A percentile compares a stretch with the other conserved stretches of the same genome.
Evolutionary conservation across 2,113 vertebrate species (phyloP).

Genomic region (Oreochromis spilurus): DNA sequence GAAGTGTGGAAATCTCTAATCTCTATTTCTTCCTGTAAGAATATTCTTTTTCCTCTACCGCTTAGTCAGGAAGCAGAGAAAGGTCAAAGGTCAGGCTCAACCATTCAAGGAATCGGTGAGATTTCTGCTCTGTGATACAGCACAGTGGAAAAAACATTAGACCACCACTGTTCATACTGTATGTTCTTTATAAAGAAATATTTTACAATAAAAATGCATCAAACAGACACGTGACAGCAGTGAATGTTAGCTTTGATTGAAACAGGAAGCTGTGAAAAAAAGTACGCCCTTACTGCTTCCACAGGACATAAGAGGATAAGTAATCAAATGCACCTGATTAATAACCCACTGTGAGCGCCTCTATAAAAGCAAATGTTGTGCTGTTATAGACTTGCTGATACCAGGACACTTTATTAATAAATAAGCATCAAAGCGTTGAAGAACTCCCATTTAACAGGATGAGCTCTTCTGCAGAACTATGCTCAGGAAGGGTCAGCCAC

Average conservation of each 20-base stretch:
- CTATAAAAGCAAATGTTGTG: not conserved
- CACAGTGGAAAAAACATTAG: not conserved
- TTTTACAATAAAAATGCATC: not conserved
- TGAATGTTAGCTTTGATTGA: not conserved
- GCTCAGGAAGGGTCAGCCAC: accelerated
- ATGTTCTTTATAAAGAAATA: not conserved
- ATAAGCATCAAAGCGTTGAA: not conserved
- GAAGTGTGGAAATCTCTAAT: not conserved
- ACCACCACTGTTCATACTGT: not conserved
- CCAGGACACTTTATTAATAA: not conserved
- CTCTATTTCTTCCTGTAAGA: constrained; percentile 9
- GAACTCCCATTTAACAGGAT: not conserved
- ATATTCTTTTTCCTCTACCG: not conserved
- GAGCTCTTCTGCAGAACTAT: not conserved
- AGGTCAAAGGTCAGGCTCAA: constrained; percentile 5
- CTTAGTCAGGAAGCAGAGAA: not conserved
- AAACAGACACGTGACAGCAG: not conserved
- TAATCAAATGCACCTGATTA: not conserved
- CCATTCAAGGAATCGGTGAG: not conserved
- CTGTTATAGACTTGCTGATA: not conserved
- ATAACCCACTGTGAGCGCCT: not conserved
- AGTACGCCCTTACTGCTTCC: not conserved
- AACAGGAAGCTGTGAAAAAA: not conserved
- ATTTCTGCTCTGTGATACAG: not conserved
- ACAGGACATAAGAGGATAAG: not conserved